These are phyloP conservation scores for Bombus impatiens DNA, from an alignment of 1,140 invertebrate genomes.

Conservation along the genomic window DNA sequence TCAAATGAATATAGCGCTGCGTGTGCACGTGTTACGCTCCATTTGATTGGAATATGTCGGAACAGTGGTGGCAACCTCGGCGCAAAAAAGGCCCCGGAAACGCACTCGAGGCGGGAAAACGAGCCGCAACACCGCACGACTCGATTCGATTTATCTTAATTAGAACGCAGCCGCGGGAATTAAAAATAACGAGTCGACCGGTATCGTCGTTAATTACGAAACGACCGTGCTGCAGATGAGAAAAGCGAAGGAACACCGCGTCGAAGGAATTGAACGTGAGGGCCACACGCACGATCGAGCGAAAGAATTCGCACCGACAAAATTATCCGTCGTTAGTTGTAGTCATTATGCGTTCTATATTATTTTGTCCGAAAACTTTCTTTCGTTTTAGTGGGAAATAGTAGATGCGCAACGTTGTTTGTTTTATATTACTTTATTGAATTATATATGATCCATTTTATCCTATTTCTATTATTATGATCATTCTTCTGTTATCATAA, in stretches of 20 bases:
- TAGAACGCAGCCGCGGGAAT: background rate
- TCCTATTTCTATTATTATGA: no score
- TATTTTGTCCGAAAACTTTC: no score
- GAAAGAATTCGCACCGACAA: conserved; percentile 5
- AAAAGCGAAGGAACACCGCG: no score
- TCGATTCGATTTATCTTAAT: conserved; percentile 32
- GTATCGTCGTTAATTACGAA: conserved; percentile 15
- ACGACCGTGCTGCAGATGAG: background rate
- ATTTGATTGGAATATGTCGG: background rate
- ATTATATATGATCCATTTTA: no score
- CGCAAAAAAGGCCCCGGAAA: conserved; percentile 17
- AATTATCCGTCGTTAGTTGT: no score
- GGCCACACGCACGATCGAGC: background rate
- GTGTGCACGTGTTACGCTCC: background rate
- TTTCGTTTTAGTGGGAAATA: no score
- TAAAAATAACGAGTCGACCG: conserved; percentile 1
- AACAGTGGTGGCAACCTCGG: background rate
- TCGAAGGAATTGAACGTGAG: background rate
- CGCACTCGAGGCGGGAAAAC: background rate
- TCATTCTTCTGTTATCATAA: no score
- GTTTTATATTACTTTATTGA: no score
- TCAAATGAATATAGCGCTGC: no score
- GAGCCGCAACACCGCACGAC: no score
- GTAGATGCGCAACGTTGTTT: no score
- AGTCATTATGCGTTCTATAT: no score